Evolutionary conservation across 2,113 vertebrate species (phyloP).

Genomic region (Platichthys flesus): DNA sequence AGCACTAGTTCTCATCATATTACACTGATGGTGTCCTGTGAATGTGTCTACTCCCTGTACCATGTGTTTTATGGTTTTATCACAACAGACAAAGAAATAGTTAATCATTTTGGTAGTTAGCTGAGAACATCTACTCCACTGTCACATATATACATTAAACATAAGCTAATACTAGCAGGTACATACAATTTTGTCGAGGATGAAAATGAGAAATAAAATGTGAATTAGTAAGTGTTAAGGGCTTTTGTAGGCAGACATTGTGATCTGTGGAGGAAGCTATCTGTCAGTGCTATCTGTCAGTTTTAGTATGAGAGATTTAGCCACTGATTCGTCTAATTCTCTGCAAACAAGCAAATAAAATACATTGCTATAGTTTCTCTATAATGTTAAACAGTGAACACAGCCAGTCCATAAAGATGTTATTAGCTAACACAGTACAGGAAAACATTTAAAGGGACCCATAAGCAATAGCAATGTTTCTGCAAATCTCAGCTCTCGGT

Average conservation of each 20-base stretch:
- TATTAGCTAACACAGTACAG: not conserved
- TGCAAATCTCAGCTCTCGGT: no score
- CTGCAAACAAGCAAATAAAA: constrained; percentile 1
- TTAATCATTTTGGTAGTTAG: constrained; percentile 3
- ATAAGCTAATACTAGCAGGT: no score
- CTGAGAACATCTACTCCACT: no score
- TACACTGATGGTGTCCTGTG: constrained; percentile 13
- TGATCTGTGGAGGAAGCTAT: no score
- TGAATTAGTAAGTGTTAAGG: no score
- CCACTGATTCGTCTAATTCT: no score
- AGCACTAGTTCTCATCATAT: not conserved
- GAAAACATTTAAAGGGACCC: constrained; percentile 16
- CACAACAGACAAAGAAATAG: not conserved
- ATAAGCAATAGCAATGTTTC: not conserved
- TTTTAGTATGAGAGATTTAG: no score
- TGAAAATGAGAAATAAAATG: no score
- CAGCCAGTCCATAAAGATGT: constrained; percentile 3
- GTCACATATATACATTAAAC: no score
- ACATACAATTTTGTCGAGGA: no score
- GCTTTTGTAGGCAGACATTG: no score
- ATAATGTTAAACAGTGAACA: constrained; percentile 1
- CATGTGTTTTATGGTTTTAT: constrained; percentile 13
- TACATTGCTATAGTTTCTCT: constrained; percentile 7
- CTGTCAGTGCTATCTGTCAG: no score
- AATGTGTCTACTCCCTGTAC: not conserved